Conservation (phyloP, 2,113 vertebrate species). For the Bettongia penicillata region DNA sequence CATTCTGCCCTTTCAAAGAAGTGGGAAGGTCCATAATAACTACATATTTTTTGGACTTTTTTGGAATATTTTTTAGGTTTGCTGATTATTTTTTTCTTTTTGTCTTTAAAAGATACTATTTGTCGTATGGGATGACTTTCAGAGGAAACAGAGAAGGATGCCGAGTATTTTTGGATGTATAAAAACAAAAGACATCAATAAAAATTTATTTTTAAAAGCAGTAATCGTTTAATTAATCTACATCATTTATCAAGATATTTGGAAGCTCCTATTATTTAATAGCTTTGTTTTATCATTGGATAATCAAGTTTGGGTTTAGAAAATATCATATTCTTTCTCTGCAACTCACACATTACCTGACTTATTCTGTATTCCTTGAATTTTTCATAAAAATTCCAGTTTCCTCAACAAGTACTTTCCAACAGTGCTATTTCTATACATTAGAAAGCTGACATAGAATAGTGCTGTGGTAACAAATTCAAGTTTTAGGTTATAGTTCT, state of each 20-base stretch:
- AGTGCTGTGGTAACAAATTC: neutral
- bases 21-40: neutral
- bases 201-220: neutral
- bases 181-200: neutral
- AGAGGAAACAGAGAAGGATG: neutral
- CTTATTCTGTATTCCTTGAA: neutral
- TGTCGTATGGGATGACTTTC: neutral
- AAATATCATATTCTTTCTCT: neutral
- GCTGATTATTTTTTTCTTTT: neutral
- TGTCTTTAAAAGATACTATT: neutral
- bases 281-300: neutral
- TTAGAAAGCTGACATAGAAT: neutral
- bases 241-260: neutral
- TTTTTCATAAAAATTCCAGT: neutral
- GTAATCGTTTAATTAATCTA: neutral
- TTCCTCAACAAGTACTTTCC: too few relatives aligned
- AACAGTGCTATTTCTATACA: neutral
- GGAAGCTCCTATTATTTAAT: neutral
- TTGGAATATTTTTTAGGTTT: neutral
- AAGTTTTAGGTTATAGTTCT: neutral
- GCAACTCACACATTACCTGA: neutral
- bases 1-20: neutral
- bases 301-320: neutral
- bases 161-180: neutral
- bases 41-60: neutral